Evolutionary conservation across 1,140 invertebrate species (phyloP), one percentile per base, ranked within the genome.

Genomic region (Drosophila murphyi): DNA sequence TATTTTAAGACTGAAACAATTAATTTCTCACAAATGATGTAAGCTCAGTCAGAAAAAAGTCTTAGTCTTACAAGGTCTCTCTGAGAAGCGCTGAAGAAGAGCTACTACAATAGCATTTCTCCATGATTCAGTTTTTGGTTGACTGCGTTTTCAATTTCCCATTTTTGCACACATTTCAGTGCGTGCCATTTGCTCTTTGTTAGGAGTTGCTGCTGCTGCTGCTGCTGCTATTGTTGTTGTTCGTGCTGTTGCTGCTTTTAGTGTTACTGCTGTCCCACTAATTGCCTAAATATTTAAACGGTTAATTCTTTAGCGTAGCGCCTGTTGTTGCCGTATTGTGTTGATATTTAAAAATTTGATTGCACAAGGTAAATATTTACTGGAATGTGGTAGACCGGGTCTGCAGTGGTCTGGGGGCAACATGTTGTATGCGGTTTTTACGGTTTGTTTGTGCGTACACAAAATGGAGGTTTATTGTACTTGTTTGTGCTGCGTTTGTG

Each of bases 201-300:
- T 39, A 55, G 37, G 8, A n/a, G 10, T 39, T n/a, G n/a, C 45
- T 59, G 41, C 50, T 56, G 54, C 47, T 61, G 64, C 12, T 39
- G 43, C 2, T 39, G 43, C 32, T 56, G n/a, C n/a, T n/a, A n/a
- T n/a, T n/a, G 37, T 29, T 43, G 47, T 5, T 52, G 10, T 10
- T 48, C 31, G 31, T 64, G 7, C 39, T 48, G 39, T 37, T 64
- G 7, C 39, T 51, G 4, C n/a, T 31, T 51, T 61, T 39, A 51
- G 61, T 70, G 47, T 35, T 70, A 64, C 32, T 54, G 50, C 51
- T 65, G 70, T 80, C 61, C 29, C 72, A 68, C 83, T 88, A 88
- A 88, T 88, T 88, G 83, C 83, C 83, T 89, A 89, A 88, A 88
- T 88, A 88, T 88, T 88, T 89, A 88, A 89, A 78, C 80, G 59